Base-by-base conservation (phyloP, 2,797 vertebrate genomes). In the Lutra lutra region DNA sequence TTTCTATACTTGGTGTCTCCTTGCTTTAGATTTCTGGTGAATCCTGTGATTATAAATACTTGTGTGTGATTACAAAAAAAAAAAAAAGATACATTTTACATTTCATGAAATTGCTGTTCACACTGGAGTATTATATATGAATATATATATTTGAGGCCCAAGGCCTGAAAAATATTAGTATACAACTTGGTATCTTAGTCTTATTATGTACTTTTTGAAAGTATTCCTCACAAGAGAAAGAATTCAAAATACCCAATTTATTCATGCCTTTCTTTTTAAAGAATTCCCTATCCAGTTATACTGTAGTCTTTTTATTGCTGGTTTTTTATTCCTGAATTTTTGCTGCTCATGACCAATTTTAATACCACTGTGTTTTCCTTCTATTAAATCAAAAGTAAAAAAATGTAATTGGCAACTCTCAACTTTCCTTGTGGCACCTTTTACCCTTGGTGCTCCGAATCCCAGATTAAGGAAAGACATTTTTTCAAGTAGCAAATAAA, bases 281-380 rank as follows among this genome's bases (percentile, higher is more conserved):
- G 58, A 96, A 96, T 60, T 93, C 94, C 94, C 79, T 97, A 91
- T 91, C 95, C 56, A 95, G 94, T 98, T 95, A 97, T 95, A 97
- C 72, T 94, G 97, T 97, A 97, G 95, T 98, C 94, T 97, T 97
- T 96, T 94, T 98, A 97, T 95, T 98, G 93, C 91, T 97, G 89
- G 86, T 96, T 97, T 98, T 97, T 97, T 96, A 98, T 96, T 98
- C 97, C 97, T 97, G 91, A 96, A 97, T 95, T 97, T 96, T 97
- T 98, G 98, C 98, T 98, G 98, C 98, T 98, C 96, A 97, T 82
- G 98, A 98, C 98, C 97, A 98, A 91, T 97, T 97, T 97, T 95
- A 98, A 97, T 97, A 98, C 97, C 98, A 98, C 98, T 98, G 98
- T 98, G 97, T 98, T 98, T 98, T 95, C 97, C 97, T 97, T 96